Evolutionary conservation across 2,113 vertebrate species (phyloP), one percentile per base, ranked within the genome.

Genomic region (Egretta garzetta): DNA sequence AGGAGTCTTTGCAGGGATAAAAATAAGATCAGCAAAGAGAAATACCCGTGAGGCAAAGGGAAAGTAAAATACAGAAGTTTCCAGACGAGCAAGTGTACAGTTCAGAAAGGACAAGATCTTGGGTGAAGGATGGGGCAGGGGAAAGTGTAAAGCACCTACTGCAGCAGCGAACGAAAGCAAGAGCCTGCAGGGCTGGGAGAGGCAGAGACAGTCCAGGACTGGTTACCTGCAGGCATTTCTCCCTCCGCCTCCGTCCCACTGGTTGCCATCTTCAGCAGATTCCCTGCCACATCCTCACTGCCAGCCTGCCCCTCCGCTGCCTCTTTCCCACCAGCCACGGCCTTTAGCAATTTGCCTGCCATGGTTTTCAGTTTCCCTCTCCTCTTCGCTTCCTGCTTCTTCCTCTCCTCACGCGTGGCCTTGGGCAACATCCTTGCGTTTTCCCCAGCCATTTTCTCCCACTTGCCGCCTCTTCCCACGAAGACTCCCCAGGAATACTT

Each of bases 311-410:
- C 52, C 41, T 59, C 49, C 8, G 1, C 35, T 2, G 4, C 12
- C 41, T 85, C 77, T 28, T 90, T 96, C 86, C 76, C 86, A 45
- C 33, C 24, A 72, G 20, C 43, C 70, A 88, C 5, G 2, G 37
- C 71, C 80, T 96, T 91, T 20, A 96, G 70, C 67, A 97, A 23
- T 91, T 91, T 97, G 37, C 30, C 43, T 73, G 87, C 89, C 62
- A 95, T 3, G 3, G n/a, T 71, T 96, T 95, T 95, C 87, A 97
- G 12, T 59, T 66, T 96, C 59, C 10, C 20, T 39, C 27, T 85
- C 32, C 37, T 86, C 63, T 91, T 95, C 0, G 0, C 30, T 28
- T 97, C 96, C 50, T 76, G 70, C n/a, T 83, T 86, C 52, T 77
- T 82, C 30, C 55, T 88, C 28, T 96, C 87, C 49, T 95, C 92